Percentiles rank a stretch among this genome's conserved stretches.
phyloP scores from a whole-genome alignment of 2,113 vertebrate species.

The Prochilodus magdalenae region DNA sequence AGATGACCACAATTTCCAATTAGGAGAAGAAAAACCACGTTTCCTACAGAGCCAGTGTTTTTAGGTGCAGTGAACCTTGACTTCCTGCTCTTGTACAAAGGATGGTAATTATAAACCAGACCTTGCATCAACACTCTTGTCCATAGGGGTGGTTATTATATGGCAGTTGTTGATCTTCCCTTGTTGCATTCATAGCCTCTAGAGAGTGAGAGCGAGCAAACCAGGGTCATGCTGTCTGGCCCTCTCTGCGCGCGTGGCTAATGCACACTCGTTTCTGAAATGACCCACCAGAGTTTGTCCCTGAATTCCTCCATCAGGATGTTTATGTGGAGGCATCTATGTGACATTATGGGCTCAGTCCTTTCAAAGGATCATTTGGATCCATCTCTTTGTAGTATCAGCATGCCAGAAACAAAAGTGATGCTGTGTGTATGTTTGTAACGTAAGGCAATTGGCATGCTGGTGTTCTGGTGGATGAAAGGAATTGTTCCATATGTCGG shows the following conservation, averaged over 20 bases:
- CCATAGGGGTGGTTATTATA: constrained; percentile 29
- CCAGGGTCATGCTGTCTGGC: constrained; percentile 18
- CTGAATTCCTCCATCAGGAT: constrained; percentile 2
- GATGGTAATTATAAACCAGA: constrained; percentile 39
- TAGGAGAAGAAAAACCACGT: constrained; percentile 37
- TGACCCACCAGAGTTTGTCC: background rate
- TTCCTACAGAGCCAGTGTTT: background rate
- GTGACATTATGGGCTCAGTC: background rate
- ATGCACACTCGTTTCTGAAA: constrained; percentile 31
- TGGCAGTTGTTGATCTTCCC: constrained; percentile 20
- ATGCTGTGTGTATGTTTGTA: background rate
- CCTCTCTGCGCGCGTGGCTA: constrained; percentile 24
- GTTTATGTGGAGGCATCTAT: constrained; percentile 21
- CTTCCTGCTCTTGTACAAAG: constrained; percentile 41
- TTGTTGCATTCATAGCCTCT: constrained; percentile 27
- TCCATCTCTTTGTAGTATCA: background rate
- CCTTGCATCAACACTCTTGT: constrained; percentile 44
- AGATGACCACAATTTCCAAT: constrained; percentile 26
- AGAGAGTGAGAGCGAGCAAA: background rate
- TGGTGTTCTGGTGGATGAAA: background rate
- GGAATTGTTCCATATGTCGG: background rate
- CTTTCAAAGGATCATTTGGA: constrained; percentile 9
- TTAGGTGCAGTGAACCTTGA: constrained; percentile 25
- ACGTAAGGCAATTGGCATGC: constrained; percentile 7
- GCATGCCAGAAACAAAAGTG: background rate